A percentile compares a stretch with the other conserved stretches of the same genome.
These are phyloP conservation scores for Aphyosemion australe DNA, from an alignment of 2,113 vertebrate genomes.

Conservation along the genomic window DNA sequence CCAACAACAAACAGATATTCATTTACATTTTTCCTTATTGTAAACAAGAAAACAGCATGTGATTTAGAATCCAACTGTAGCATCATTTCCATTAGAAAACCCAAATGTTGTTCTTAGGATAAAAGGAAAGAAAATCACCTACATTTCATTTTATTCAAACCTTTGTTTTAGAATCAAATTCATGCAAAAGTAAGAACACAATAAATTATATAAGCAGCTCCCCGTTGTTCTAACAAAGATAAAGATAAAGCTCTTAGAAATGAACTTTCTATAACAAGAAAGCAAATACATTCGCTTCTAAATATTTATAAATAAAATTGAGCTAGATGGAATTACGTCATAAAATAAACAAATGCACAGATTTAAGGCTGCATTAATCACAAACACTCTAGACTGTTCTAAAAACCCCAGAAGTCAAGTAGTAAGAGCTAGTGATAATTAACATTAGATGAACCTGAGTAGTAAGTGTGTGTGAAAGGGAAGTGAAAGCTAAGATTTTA, in stretches of 20 bases:
- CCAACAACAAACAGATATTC: background rate
- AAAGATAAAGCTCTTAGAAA: background rate
- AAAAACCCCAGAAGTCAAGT: too few relatives aligned
- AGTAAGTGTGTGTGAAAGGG: background rate
- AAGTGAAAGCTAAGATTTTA: background rate
- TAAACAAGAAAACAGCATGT: background rate
- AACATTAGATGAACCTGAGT: background rate
- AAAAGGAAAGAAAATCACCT: too few relatives aligned
- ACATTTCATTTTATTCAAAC: too few relatives aligned
- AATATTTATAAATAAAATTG: background rate
- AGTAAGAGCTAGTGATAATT: background rate
- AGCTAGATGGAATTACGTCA: background rate
- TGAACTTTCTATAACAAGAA: background rate
- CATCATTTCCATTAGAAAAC: background rate
- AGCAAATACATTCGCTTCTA: too few relatives aligned
- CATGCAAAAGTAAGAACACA: background rate
- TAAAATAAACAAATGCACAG: background rate
- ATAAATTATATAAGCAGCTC: background rate
- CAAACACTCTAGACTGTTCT: background rate
- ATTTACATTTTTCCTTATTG: background rate
- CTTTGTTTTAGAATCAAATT: background rate
- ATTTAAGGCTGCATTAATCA: background rate
- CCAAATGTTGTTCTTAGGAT: background rate
- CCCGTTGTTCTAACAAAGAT: background rate
- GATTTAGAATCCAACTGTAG: fast-evolving